A percentile compares a stretch with the other conserved stretches of the same genome.
These are phyloP conservation scores for Drosophila diplacantha DNA, from an alignment of 2,888 invertebrate species.

Conservation along the genomic window DNA sequence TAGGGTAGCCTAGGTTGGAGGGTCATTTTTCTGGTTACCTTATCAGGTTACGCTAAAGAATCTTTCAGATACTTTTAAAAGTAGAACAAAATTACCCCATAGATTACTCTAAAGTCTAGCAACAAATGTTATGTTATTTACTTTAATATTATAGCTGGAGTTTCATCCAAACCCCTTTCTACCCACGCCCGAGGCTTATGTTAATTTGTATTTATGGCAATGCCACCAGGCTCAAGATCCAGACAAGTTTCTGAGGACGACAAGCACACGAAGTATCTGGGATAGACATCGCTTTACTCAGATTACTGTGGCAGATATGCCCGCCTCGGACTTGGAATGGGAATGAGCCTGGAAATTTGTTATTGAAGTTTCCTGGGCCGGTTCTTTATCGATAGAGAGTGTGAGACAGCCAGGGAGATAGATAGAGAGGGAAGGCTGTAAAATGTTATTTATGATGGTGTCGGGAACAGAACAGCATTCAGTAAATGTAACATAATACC, in stretches of 20 bases:
- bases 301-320: conserved; percentile 64
- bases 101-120: too few species aligned
- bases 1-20: background rate
- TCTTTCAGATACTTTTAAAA: background rate
- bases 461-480: conserved; percentile 36
- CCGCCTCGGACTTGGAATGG: conserved; percentile 12
- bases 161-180: background rate
- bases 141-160: background rate
- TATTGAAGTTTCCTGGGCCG: conserved; percentile 45
- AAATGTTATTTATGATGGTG: conserved; percentile 56
- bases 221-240: conserved; percentile 22
- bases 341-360: conserved; percentile 46
- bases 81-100: too few species aligned
- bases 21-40: background rate
- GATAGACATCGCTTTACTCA: conserved; percentile 57
- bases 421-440: background rate
- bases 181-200: conserved; percentile 17
- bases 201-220: conserved; percentile 38
- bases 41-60: background rate
- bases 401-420: background rate
- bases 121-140: too few species aligned
- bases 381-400: conserved; percentile 25
- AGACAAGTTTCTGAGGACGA: conserved; percentile 28
- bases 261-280: conserved; percentile 38
- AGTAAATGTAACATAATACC: conserved; percentile 60